Evolutionary conservation across 2,888 invertebrate genomes (phyloP), one percentile per base, ranked within the genome.

Genomic region (Acheta domesticus): DNA sequence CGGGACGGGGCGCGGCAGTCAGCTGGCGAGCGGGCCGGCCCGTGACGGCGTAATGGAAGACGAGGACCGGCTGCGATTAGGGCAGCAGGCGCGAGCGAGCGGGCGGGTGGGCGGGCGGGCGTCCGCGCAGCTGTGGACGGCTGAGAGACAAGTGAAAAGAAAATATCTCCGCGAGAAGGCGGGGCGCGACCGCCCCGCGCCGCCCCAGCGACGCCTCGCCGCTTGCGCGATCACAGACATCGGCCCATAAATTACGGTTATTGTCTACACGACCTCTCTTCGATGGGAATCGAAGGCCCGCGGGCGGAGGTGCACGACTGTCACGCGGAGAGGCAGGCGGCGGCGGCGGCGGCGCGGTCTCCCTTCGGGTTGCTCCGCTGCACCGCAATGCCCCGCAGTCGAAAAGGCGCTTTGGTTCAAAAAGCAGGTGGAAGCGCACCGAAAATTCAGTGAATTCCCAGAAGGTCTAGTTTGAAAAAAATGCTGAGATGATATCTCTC

Each of bases 111-210:
- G 36, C 36, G 36, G 8, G 36, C 36, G 36, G 36, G 36, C 36
- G 36, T 0, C 8, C 8, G 36, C 36, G n/a, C 62, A n/a, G 62
- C 62, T 62, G 62, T 62, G 62, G 3, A 14, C 16, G 14, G 16
- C n/a, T 62, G 62, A 62, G 62, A 62, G 62, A 62, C 62, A 62
- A 62, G 62, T 62, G 62, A 62, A 62, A 62, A 62, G 62, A 62
- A 62, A 62, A 62, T 62, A 62, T 62, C 62, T 62, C 62, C 16
- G 62, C 8, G 16, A 0, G 16, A 8, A 16, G 3, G n/a, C 16
- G 16, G 16, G n/a, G 36, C 36, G 36, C 36, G 36, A 36, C 36
- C 36, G 8, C 36, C 8, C 36, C 36, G 36, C 36, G 0, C 36
- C 36, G 36, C 36, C 36, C 36, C 36, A 3, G 36, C 36, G 36